Conservation (phyloP, 2,888 invertebrate species). For the Ryuthela nishihirai region DNA sequence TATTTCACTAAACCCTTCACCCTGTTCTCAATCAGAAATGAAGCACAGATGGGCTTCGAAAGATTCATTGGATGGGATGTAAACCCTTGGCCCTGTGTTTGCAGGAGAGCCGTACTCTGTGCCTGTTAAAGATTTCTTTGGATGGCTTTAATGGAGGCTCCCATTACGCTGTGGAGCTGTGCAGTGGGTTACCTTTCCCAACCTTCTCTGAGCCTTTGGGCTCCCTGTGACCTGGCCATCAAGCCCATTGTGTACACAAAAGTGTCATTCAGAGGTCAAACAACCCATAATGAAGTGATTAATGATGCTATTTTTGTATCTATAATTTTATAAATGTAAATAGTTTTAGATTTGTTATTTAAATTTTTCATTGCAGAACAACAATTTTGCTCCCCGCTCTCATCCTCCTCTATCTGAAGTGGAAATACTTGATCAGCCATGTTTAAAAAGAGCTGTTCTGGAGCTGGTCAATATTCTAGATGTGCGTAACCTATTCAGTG, state of each 20-base stretch:
- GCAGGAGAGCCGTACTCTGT: no score
- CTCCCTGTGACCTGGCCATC: background rate
- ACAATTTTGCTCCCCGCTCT: conserved; percentile 79
- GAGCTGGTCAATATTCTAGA: conserved; percentile 80
- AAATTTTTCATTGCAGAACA: conserved; percentile 59
- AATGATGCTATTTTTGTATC: no score
- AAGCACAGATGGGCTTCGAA: no score
- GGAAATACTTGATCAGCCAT: conserved; percentile 79
- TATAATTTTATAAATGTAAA: background rate
- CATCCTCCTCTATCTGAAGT: conserved; percentile 81
- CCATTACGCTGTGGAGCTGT: no score
- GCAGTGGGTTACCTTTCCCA: no score
- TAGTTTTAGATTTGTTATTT: no score
- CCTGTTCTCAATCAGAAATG: no score
- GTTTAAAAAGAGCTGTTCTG: conserved; percentile 61
- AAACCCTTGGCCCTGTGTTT: no score
- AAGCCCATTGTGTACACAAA: background rate
- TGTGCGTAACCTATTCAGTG: conserved; percentile 68
- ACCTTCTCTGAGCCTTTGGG: background rate
- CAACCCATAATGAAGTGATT: background rate
- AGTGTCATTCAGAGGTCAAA: background rate
- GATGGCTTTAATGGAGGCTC: no score
- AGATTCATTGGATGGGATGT: no score
- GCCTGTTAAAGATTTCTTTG: no score
- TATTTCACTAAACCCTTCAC: no score